Conservation (phyloP, 23 tunicate species). For the Aplidium turbinatum region DNA sequence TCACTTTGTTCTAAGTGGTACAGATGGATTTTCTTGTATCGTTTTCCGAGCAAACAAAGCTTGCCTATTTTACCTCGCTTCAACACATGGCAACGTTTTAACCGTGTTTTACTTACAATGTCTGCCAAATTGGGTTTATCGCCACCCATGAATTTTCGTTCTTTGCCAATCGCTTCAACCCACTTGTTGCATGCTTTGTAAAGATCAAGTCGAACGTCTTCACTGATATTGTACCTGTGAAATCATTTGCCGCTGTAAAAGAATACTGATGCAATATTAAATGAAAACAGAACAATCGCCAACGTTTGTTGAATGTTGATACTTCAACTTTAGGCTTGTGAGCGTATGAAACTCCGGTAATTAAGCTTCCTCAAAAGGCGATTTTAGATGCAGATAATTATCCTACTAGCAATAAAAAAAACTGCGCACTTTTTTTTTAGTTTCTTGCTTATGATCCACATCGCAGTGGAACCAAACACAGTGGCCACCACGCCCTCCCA, state of each 20-base stretch:
- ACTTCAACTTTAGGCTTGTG: too few relatives aligned
- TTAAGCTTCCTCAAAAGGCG: too few relatives aligned
- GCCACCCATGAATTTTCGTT: conserved; percentile 82
- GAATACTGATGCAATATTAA: too few relatives aligned
- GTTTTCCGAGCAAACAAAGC: too few relatives aligned
- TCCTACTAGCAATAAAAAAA: neutral
- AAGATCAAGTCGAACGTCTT: conserved; percentile 79
- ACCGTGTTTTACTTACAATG: conserved; percentile 84
- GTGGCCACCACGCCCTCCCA: conserved; percentile 91
- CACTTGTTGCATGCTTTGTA: conserved; percentile 79
- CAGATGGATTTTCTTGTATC: too few relatives aligned
- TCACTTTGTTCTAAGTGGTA: too few relatives aligned
- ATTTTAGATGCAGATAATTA: too few relatives aligned
- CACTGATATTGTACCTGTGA: conserved; percentile 59
- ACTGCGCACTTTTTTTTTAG: conserved; percentile 77
- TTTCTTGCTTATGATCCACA: conserved; percentile 81
- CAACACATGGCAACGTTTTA: too few relatives aligned
- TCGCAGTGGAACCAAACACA: conserved; percentile 63
- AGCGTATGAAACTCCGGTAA: too few relatives aligned
- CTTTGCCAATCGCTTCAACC: conserved; percentile 73
- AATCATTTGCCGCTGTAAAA: neutral
- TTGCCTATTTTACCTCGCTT: too few relatives aligned
- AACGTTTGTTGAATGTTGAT: too few relatives aligned
- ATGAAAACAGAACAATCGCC: too few relatives aligned
- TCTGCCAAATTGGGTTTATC: conserved; percentile 92